Conservation (phyloP, 2,113 vertebrate species). For the Grammomys surdaster region DNA sequence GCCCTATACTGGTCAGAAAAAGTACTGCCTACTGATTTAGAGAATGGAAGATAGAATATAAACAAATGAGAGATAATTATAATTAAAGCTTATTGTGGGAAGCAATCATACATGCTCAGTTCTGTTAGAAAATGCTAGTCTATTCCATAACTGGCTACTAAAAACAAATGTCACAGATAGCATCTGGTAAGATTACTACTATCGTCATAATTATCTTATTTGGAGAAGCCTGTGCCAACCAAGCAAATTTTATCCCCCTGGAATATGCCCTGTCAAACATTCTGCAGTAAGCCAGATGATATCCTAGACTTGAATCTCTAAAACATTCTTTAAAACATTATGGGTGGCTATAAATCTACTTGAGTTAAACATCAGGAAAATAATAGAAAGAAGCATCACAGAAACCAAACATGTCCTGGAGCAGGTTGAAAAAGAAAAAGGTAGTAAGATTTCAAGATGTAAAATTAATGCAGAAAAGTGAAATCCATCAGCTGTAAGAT, state of each 20-base stretch:
- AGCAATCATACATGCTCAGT: neutral
- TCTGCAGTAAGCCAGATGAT: neutral
- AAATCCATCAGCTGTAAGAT: neutral
- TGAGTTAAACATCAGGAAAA: neutral
- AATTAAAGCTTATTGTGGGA: neutral
- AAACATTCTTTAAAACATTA: neutral
- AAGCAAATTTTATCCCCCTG: neutral
- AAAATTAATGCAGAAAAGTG: neutral
- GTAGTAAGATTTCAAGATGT: neutral
- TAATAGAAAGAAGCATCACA: neutral
- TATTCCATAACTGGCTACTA: neutral
- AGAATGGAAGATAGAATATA: neutral
- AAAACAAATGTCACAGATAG: neutral
- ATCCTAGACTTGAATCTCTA: neutral
- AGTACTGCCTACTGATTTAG: neutral
- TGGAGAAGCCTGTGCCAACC: conserved; percentile 12
- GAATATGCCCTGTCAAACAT: neutral
- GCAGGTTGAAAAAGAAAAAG: neutral
- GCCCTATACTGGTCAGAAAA: conserved; percentile 19
- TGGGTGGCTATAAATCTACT: neutral
- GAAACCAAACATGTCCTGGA: neutral
- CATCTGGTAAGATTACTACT: neutral
- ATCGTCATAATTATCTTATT: neutral
- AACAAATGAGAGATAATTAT: neutral
- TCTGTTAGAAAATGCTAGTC: conserved; percentile 22